Percentiles rank a stretch among this genome's conserved stretches.
These are phyloP conservation scores for Hippocampus kuda DNA, from an alignment of 2,797 vertebrate species.

Conservation along the genomic window DNA sequence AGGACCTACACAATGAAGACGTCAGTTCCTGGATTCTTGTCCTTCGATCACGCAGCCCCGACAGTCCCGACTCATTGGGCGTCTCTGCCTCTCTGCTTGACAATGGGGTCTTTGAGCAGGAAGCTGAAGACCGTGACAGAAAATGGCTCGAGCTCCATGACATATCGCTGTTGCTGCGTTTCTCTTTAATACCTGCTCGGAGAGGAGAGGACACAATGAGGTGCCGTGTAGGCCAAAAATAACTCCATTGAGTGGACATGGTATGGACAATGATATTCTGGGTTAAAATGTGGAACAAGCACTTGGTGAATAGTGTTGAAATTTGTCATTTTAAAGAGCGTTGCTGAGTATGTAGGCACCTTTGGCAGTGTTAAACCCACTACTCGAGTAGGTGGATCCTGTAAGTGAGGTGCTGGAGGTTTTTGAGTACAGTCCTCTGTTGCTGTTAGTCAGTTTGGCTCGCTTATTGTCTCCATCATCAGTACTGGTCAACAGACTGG, in stretches of 20 bases:
- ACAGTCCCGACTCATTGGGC: conserved; percentile 64
- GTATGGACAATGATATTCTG: too few relatives aligned
- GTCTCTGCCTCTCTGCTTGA: conserved; percentile 77
- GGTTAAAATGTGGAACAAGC: too few relatives aligned
- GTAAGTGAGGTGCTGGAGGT: conserved; percentile 67
- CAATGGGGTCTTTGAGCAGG: conserved; percentile 73
- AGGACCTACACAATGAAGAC: conserved; percentile 68
- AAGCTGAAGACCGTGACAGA: conserved; percentile 74
- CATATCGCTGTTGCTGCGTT: conserved; percentile 38
- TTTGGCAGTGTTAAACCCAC: conserved; percentile 65
- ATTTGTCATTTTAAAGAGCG: too few relatives aligned
- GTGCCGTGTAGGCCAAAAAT: background rate
- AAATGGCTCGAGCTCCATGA: conserved; percentile 76
- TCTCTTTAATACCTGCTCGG: conserved; percentile 34
- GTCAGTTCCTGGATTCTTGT: conserved; percentile 64
- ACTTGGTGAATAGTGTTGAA: too few relatives aligned
- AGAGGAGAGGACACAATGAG: background rate
- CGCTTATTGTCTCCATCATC: conserved; percentile 89
- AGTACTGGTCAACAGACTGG: conserved; percentile 71
- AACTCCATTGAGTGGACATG: too few relatives aligned
- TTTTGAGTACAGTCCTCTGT: conserved; percentile 71
- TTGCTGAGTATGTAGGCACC: conserved; percentile 53
- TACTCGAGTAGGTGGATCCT: conserved; percentile 68
- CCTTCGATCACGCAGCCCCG: conserved; percentile 69
- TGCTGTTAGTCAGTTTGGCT: conserved; percentile 85